A percentile compares a stretch with the other conserved stretches of the same genome.
These are phyloP conservation scores for Tridacna gigas DNA, from an alignment of 2,888 invertebrate genomes.

Conservation along the genomic window DNA sequence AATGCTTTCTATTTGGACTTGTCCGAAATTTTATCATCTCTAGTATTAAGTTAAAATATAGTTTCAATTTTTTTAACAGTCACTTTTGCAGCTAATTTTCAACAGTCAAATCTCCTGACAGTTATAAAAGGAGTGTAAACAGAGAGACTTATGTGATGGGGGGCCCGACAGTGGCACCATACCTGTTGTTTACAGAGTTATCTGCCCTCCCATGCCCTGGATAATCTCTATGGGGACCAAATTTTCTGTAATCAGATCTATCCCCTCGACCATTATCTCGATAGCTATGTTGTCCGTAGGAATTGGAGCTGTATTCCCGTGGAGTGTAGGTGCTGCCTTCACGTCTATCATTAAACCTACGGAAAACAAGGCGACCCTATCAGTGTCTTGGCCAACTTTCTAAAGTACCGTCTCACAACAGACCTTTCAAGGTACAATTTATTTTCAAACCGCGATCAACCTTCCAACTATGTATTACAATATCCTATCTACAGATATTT, in stretches of 20 bases:
- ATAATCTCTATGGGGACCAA: constrained; percentile 56
- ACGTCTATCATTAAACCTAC: constrained; percentile 66
- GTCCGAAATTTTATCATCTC: too few relatives aligned
- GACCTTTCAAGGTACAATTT: not conserved
- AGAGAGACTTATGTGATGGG: too few relatives aligned
- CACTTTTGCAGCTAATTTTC: too few relatives aligned
- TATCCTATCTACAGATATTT: too few relatives aligned
- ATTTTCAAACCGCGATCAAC: too few relatives aligned
- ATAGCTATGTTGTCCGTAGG: constrained; percentile 75
- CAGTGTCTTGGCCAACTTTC: constrained; percentile 1
- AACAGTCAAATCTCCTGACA: too few relatives aligned
- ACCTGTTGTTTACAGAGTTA: constrained; percentile 57
- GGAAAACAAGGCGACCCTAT: constrained; percentile 27
- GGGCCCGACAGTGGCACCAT: constrained; percentile 15
- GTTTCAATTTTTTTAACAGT: too few relatives aligned
- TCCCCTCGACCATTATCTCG: constrained; percentile 52
- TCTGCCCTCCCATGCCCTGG: constrained; percentile 52
- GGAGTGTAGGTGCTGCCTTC: constrained; percentile 63
- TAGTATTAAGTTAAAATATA: too few relatives aligned
- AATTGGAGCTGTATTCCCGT: constrained; percentile 69
- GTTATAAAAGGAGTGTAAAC: too few relatives aligned
- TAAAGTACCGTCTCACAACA: not conserved
- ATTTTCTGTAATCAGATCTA: constrained; percentile 61
- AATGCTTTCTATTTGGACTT: too few relatives aligned
- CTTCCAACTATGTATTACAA: too few relatives aligned